Evolutionary conservation across 2,888 invertebrate genomes (phyloP), one percentile per base, ranked within the genome.

Genomic region (Conus canariensis): DNA sequence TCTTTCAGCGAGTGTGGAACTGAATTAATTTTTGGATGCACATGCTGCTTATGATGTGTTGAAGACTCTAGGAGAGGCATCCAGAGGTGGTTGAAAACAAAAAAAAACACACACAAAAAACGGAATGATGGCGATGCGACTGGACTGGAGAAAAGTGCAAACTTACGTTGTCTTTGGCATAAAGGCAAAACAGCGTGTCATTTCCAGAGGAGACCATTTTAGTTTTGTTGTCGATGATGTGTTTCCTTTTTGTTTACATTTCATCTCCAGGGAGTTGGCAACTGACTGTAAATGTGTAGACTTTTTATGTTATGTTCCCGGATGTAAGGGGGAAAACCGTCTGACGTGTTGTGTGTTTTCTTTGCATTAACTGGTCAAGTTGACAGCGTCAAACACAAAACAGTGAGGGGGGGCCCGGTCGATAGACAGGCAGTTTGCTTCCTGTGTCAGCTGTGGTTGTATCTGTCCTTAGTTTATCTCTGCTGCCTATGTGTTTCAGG

Each of bases 351-450:
- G 85, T 85, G 85, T 60, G 85, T 85, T 85, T 58, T 85, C 77
- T 80, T 58, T 59, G 60, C 60, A 58, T 85, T n/a, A 60, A 85
- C 60, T 85, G 19, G 6, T 60, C 25, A 25, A 85, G 82, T 83
- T 83, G 56, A 58, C 56, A 9, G 82, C 45, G 82, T 83, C 58
- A 56, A 1, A 25, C 12, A 5, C 16, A 10, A 6, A 14, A 74
- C n/a, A 74, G 22, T n/a, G 30, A 7, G 58, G 25, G 82, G 56
- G 25, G 56, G 82, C 58, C 58, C 82, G 58, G 82, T 83, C 82
- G 82, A 56, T 83, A 83, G 85, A 60, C 85, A 85, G 85, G 60
- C 85, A 85, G 30, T 86, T 67, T 86, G 67, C 86, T 86, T 85
- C 82, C 16, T 22, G 19, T 86, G 86, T 67, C 14, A 25, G 86